Evolutionary conservation across 1,140 invertebrate species (phyloP), one percentile per base, ranked within the genome.

Genomic region (Nixonia krombeini): DNA sequence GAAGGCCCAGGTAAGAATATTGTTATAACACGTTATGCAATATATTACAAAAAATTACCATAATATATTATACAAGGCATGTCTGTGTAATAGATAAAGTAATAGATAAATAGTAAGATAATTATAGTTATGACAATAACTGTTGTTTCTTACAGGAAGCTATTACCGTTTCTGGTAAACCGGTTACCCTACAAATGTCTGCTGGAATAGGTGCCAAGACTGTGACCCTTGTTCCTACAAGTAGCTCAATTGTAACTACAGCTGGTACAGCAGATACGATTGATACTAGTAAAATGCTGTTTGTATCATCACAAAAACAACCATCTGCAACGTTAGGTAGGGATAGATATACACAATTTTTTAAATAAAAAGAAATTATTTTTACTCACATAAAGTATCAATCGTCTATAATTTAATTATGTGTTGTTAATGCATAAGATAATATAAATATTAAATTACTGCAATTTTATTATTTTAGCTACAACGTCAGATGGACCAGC

Each of bases 131-230:
- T n/a, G n/a, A n/a, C n/a, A n/a, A n/a, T n/a, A n/a, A n/a, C n/a
- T n/a, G n/a, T n/a, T 57, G 0, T 21, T 7, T 44, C 49, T 72
- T 81, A 17, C 80, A 88, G 81, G 89, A 90, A 71, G 83, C 88
- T 12, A 85, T 91, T 15, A 88, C 89, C 25, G 86, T 91, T 66
- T 87, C 89, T n/a, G 91, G 91, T 0, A 92, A 92, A 79, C 89
- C 90, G 4, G 88, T 92, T 1, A 91, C 91, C 1, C 83, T 92
- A 15, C 87, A 88, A 76, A 87, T 90, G 82, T 84, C 88, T 6
- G 84, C 85, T 5, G 85, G 83, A 33, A 80, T 85, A 49, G 85
- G 86, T 15, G 85, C 86, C 9, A 88, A 88, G 72, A 87, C 87
- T 0, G 85, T 88, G 0, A 88, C 87, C 2, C 65, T 88, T 2